phyloP scores from a whole-genome alignment of 2,113 vertebrate genomes.

The Syrmaticus mikado region DNA sequence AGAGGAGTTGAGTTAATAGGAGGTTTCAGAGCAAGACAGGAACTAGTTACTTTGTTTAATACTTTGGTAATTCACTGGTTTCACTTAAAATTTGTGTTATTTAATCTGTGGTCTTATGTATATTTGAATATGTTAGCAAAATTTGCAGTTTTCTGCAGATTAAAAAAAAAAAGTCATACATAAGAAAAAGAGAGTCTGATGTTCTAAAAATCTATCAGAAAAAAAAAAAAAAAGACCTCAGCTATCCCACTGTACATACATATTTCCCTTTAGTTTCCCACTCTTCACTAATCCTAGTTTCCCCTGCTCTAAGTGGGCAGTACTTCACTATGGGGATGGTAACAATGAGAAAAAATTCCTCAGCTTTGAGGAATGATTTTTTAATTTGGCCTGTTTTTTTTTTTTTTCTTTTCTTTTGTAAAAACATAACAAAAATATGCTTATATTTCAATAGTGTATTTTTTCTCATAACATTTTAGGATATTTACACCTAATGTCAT shows the following conservation, averaged over 20 bases:
- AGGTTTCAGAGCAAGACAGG: not conserved
- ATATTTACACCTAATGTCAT: constrained; percentile 74
- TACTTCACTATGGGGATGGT: not conserved
- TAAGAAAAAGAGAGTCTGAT: not conserved
- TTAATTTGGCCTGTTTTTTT: not conserved
- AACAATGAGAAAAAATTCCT: not conserved
- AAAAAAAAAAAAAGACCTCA: not conserved
- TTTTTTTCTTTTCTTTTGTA: not conserved
- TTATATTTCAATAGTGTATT: too few relatives aligned
- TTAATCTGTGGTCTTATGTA: not conserved
- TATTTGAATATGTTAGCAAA: not conserved
- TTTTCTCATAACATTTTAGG: constrained; percentile 61
- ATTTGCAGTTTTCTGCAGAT: not conserved
- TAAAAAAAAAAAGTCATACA: not conserved
- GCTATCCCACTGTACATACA: not conserved
- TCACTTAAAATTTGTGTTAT: not conserved
- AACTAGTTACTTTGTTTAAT: not conserved
- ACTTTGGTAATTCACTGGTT: not conserved
- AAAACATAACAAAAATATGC: not conserved
- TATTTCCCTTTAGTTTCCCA: not conserved
- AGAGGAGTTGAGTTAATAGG: not conserved
- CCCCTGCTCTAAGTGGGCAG: not conserved
- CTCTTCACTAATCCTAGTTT: not conserved
- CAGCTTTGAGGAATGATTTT: not conserved
- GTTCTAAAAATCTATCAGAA: not conserved